Conservation (phyloP, 2,888 invertebrate species). For the Heliconius erato region DNA sequence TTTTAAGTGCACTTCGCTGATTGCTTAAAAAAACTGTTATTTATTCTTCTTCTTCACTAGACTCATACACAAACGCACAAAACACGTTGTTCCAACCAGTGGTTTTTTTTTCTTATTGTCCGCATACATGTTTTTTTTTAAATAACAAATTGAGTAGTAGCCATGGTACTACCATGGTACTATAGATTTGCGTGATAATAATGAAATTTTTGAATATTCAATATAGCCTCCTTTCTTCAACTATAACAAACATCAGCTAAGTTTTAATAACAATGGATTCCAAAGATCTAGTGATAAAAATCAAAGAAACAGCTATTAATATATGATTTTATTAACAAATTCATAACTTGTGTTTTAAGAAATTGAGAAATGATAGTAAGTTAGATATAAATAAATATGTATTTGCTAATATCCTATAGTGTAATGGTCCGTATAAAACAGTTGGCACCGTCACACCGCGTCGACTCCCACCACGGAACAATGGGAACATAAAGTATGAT, state of each 20-base stretch:
- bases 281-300: neutral
- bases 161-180: neutral
- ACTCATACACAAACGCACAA: neutral
- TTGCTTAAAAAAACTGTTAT: neutral
- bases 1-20: neutral
- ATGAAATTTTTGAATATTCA: neutral
- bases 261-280: neutral
- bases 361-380: neutral
- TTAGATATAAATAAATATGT: neutral
- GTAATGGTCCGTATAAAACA: constrained; percentile 16
- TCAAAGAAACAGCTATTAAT: neutral
- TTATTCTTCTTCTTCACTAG: neutral
- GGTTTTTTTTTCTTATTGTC: neutral
- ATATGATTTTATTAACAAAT: neutral
- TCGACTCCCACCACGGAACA: constrained; percentile 22
- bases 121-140: too few species aligned
- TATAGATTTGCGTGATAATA: neutral
- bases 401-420: neutral
- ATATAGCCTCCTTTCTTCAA: neutral
- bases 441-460: constrained; percentile 7
- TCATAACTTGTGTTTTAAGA: neutral
- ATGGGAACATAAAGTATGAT: constrained; percentile 24
- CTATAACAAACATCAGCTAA: neutral
- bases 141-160: neutral
- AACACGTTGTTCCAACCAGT: neutral